Base-by-base conservation (phyloP, 2,797 vertebrate genomes). In the Helostoma temminkii region DNA sequence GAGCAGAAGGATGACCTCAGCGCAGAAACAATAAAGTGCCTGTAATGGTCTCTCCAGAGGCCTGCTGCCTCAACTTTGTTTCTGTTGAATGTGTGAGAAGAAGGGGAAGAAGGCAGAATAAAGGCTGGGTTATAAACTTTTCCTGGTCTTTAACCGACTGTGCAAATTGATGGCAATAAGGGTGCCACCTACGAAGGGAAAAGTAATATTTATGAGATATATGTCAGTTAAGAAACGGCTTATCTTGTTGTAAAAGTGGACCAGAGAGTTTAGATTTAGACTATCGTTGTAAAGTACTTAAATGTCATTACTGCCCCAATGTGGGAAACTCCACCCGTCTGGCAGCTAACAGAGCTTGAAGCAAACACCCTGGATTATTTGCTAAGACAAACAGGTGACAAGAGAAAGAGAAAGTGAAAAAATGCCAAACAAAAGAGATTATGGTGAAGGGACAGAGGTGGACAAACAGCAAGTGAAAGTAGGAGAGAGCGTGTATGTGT, bases 1-100 rank as follows among this genome's bases (percentile, higher is more conserved):
- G 94, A 89, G 94, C 94, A 96, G 95, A 95, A 96, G 95, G 95
- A 97, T 98, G 97, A 98, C 97, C 96, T 98, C 96, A 98, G 96
- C 95, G 95, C 94, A 86, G 95, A 95, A 97, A 98, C 97, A 98
- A 97, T 97, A 96, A 96, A 95, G 94, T 93, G 94, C 94, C 96
- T 96, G 95, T 96, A 96, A 96, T 94, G 95, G 93, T 91, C 95
- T 96, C 96, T 96, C 96, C 88, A 92, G 96, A 96, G 96, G 94
- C 94, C 95, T 89, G 93, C 95, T 93, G 95, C 94, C 95, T 94
- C 95, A 95, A 96, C 96, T 96, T 96, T 96, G 95, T 95, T 96
- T 94, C 96, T 95, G 93, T 95, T 96, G 92, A 95, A 95, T 95
- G 95, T 95, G 96, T 95, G 96, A 96, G 96, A 83, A 84, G 73